Evolutionary conservation across 2,113 vertebrate species (phyloP), one percentile per base, ranked within the genome.

Genomic region (Neofelis nebulosa): DNA sequence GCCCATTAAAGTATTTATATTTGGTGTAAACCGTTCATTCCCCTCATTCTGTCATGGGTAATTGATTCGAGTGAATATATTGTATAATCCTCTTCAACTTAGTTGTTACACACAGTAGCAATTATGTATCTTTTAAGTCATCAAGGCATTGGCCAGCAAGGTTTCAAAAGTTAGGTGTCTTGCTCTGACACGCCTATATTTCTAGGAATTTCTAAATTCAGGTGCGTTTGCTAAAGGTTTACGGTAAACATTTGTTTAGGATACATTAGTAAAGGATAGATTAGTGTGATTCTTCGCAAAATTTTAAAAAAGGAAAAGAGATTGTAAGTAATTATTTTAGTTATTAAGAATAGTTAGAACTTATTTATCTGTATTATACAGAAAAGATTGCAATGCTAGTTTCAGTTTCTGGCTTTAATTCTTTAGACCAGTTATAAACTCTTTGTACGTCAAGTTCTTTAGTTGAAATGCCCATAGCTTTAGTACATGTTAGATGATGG

Each of bases 51-150:
- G 31, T 50, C 29, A 18, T 83, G 31, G 74, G 45, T 83, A 87
- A 83, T 68, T 95, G 82, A 97, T 82, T 38, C 87, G 89, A 93
- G n/a, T n/a, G 85, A 80, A 71, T 91, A 25, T 41, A 73, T 80
- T 88, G 69, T 71, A 13, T 82, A 86, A 76, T 5, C 66, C 61
- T 52, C 52, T 87, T 87, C 52, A 89, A 82, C 48, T 88, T 65
- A 78, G 69, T 52, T 92, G 19, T 81, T 94, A 25, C 31, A 29
- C 89, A 31, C 3, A 66, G 3, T 71, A 84, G 31, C 45, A 79
- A 68, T 48, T 76, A 57, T 38, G 4, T 91, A 16, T 84, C 14
- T 76, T 63, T 45, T 65, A 41, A 23, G 82, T 89, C n/a, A 2
- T 91, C 57, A 87, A n/a, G 4, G 4, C 31, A 52, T 84, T 88